phyloP scores from a whole-genome alignment of 2,113 vertebrate genomes.

The Cacatua alba region DNA sequence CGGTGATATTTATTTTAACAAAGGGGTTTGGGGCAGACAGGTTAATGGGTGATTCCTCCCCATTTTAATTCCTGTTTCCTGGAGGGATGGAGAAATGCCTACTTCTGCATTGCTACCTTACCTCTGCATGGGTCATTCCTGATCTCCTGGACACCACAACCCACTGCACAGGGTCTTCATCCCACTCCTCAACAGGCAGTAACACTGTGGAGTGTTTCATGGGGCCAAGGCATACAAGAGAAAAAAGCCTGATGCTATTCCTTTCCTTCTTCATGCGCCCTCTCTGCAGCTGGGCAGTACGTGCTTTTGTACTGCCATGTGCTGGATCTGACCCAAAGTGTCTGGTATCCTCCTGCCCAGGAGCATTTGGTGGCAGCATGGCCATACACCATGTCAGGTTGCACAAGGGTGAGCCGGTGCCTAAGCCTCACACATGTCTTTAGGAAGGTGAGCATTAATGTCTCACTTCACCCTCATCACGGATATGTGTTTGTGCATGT shows the following conservation, averaged over 20 bases:
- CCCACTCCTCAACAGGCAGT: neutral
- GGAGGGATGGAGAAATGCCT: neutral
- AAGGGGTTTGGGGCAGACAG: neutral
- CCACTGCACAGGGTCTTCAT: neutral
- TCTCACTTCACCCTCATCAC: neutral
- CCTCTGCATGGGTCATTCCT: neutral
- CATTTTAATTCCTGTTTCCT: neutral
- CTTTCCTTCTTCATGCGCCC: neutral
- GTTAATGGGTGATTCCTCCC: neutral
- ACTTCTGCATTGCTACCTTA: neutral
- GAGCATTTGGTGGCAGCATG: rapidly evolving
- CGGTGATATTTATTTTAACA: neutral
- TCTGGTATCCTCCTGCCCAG: neutral
- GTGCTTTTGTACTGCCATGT: neutral
- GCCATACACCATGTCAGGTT: neutral
- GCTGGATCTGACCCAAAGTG: neutral
- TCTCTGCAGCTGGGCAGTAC: neutral
- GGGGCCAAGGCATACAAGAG: rapidly evolving
- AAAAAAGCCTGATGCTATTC: neutral
- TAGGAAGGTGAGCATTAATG: neutral
- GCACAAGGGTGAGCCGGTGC: rapidly evolving
- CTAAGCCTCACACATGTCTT: rapidly evolving
- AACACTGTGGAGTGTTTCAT: neutral
- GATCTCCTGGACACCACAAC: neutral
- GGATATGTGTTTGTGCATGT: neutral